phyloP scores from a whole-genome alignment of 1,140 invertebrate genomes.

The Drosophila ohnishii region DNA sequence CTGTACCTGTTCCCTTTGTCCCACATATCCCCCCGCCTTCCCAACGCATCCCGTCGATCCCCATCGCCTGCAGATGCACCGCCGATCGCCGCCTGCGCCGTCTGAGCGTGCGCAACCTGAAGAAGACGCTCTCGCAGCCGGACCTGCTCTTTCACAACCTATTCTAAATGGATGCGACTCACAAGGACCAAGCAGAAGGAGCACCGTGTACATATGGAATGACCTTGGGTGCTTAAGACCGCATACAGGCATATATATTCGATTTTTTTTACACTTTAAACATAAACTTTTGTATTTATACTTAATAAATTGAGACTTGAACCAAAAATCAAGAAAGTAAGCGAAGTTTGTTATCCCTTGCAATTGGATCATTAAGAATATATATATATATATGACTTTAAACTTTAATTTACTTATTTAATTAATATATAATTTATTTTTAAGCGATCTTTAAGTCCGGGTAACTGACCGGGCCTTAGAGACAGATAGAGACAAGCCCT shows the following conservation, averaged over 20 bases:
- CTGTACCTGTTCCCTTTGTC: constrained; percentile 15
- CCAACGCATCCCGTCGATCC: constrained; percentile 1
- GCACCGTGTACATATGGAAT: constrained; percentile 30
- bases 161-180: constrained; percentile 46
- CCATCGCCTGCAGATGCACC: constrained; percentile 62
- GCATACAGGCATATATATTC: constrained; percentile 8
- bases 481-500: background rate
- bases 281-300: constrained; percentile 16
- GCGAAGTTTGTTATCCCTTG: too few species aligned
- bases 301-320: constrained; percentile 9
- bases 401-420: too few species aligned
- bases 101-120: constrained; percentile 69
- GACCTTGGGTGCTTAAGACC: constrained; percentile 19
- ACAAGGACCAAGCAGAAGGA: constrained; percentile 3
- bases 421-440: too few species aligned
- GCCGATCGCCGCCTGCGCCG: constrained; percentile 66
- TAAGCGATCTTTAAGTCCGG: too few species aligned
- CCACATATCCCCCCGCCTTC: background rate
- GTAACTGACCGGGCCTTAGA: background rate
- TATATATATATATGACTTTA: too few species aligned
- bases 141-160: constrained; percentile 77
- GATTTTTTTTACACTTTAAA: constrained; percentile 2
- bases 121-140: constrained; percentile 80
- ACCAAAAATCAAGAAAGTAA: too few species aligned
- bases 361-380: too few species aligned